Percentiles rank a stretch among this genome's conserved stretches.
phyloP scores from a whole-genome alignment of 2,888 invertebrate genomes.

The Masnerella sp. region DNA sequence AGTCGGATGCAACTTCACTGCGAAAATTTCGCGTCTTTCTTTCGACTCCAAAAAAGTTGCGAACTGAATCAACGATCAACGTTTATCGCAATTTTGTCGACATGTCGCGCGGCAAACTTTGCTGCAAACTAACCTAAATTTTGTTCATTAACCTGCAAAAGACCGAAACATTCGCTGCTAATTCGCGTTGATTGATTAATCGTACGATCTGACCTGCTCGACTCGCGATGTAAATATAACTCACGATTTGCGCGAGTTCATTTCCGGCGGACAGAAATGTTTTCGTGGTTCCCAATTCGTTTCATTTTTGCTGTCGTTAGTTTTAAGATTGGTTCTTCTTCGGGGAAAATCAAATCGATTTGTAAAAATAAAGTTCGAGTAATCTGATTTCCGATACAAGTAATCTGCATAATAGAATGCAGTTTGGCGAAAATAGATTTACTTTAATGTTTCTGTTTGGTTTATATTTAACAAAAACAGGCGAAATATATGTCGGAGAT shows the following conservation, averaged over 20 bases:
- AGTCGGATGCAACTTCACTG: too few species aligned
- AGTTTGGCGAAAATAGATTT: too few species aligned
- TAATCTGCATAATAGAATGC: too few species aligned
- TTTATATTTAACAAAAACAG: too few species aligned
- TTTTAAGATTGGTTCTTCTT: too few species aligned
- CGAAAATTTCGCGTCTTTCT: too few species aligned
- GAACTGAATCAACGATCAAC: slow-evolving; percentile 57
- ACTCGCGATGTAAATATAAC: slow-evolving; percentile 35
- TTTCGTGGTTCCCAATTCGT: neutral
- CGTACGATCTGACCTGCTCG: slow-evolving; percentile 36
- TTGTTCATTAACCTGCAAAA: slow-evolving; percentile 56
- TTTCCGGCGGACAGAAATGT: neutral
- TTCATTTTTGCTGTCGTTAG: neutral
- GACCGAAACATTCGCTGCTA: slow-evolving; percentile 45
- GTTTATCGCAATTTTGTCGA: slow-evolving; percentile 47
- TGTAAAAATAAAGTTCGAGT: too few species aligned
- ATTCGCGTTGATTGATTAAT: slow-evolving; percentile 54
- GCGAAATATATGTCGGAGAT: too few species aligned
- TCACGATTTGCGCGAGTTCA: slow-evolving; percentile 22
- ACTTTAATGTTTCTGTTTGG: too few species aligned
- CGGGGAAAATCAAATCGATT: too few species aligned
- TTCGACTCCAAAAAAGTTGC: slow-evolving; percentile 48
- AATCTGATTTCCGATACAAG: too few species aligned
- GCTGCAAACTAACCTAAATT: slow-evolving; percentile 50
- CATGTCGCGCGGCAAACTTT: slow-evolving; percentile 51